Evolutionary conservation across 2,113 vertebrate genomes (phyloP).

Genomic region (Actinemys pallida): DNA sequence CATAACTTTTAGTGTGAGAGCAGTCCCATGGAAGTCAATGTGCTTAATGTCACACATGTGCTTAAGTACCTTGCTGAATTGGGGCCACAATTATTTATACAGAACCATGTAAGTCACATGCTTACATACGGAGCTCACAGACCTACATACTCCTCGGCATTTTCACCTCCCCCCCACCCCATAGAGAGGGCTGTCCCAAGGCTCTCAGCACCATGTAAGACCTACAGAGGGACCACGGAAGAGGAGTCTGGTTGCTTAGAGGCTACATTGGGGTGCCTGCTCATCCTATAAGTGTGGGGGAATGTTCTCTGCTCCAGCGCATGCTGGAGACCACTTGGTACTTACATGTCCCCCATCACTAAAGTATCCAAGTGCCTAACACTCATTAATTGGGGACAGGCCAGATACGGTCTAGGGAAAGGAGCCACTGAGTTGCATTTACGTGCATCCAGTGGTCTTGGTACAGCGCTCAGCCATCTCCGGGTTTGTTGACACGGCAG

Average conservation of each 20-base stretch:
- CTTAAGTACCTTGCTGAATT: too few species aligned
- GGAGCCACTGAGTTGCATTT: not conserved
- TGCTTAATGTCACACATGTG: too few species aligned
- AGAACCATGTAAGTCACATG: rapidly evolving
- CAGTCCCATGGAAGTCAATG: too few species aligned
- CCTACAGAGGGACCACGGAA: not conserved
- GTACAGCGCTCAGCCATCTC: not conserved
- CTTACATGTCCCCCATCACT: not conserved
- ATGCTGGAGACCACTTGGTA: not conserved
- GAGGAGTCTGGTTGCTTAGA: not conserved
- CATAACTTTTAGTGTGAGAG: not conserved
- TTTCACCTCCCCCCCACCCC: rapidly evolving
- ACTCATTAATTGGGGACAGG: not conserved
- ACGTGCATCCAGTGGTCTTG: not conserved
- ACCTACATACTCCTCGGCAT: not conserved
- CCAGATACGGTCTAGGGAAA: not conserved
- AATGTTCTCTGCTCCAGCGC: rapidly evolving
- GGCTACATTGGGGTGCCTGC: not conserved
- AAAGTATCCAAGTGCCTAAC: rapidly evolving
- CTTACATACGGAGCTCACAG: not conserved
- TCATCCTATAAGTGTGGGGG: rapidly evolving
- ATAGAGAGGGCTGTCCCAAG: not conserved
- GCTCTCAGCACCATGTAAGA: not conserved
- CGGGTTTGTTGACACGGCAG: not conserved
- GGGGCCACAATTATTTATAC: not conserved